These are phyloP conservation scores for Sylvicola fuscatus DNA, from an alignment of 2,888 invertebrate genomes.

Conservation along the genomic window DNA sequence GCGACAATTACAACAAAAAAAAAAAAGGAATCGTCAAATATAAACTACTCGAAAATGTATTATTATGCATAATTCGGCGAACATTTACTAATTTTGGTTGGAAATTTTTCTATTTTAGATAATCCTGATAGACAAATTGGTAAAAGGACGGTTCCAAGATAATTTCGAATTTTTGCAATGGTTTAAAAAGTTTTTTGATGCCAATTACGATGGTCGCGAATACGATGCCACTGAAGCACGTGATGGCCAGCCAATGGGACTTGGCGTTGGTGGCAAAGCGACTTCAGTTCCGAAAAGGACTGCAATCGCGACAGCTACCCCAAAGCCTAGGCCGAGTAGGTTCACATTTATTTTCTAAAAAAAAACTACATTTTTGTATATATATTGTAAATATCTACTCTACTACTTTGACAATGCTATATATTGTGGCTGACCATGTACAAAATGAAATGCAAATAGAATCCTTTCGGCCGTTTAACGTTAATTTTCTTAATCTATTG, in stretches of 20 bases:
- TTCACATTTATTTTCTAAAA: constrained; percentile 7
- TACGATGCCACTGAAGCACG: constrained; percentile 81
- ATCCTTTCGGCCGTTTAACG: no score
- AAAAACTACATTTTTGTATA: neutral
- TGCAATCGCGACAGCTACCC: constrained; percentile 12
- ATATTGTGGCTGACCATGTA: no score
- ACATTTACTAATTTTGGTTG: no score
- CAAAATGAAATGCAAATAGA: no score
- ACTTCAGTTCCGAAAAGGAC: constrained; percentile 14
- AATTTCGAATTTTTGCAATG: constrained; percentile 99
- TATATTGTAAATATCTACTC: no score
- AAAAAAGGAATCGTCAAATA: no score
- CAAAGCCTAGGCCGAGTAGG: constrained; percentile 6
- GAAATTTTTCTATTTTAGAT: constrained; percentile 14
- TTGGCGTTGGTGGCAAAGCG: constrained; percentile 27
- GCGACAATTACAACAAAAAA: no score
- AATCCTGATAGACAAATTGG: constrained; percentile 38
- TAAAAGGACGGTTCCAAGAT: constrained; percentile 97
- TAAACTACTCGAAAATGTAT: no score
- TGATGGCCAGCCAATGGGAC: constrained; percentile 69
- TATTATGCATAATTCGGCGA: no score
- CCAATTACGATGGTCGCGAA: constrained; percentile 88
- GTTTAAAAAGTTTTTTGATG: constrained; percentile 99
- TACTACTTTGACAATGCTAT: no score
- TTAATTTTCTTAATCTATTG: no score